Evolutionary conservation across 2,797 vertebrate species (phyloP), one percentile per base, ranked within the genome.

Genomic region (Numenius phaeopus): DNA sequence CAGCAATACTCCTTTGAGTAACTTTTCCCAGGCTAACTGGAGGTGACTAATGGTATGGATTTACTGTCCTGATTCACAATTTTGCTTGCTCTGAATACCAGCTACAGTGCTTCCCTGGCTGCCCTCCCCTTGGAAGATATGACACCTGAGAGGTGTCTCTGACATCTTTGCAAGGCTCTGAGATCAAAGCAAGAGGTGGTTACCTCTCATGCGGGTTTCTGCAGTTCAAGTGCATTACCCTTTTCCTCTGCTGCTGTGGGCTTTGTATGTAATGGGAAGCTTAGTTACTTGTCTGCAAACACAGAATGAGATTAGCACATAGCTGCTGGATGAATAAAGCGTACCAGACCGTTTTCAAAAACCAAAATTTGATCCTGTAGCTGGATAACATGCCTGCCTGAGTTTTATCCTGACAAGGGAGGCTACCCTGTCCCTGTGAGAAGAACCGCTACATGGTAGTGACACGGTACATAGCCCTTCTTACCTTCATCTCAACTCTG

Each of bases 1-100:
- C 29, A 5, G 44, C 16, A 0, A 15, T 9, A 1, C 11, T 61
- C 26, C 52, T 62, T 30, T 2, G 39, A 30, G 29, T 2, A 32
- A 24, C 27, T 44, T 77, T 14, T 49, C 29, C 66, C 15, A 2
- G 40, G 20, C 27, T 89, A 40, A 6, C 29, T 20, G 77, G 21
- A 42, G 54, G 20, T 40, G 39, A 12, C 62, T 30, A 23, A 7
- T 7, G 42, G 7, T 14, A 58, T 24, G 32, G 66, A 24, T 30
- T 59, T 50, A 29, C 46, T 61, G 34, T 20, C 77, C 72, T 24
- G 47, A 44, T 57, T 69, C 61, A 9, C 32, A 11, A 19, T 42
- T 69, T 83, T 57, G 59, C 52, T 72, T 67, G 26, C 46, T 58
- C 79, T 65, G 61, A 77, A 47, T 8, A 23, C 9, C 21, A 58